Evolutionary conservation across 2,113 vertebrate genomes (phyloP), one percentile per base, ranked within the genome.

Genomic region (Amia ocellicauda): DNA sequence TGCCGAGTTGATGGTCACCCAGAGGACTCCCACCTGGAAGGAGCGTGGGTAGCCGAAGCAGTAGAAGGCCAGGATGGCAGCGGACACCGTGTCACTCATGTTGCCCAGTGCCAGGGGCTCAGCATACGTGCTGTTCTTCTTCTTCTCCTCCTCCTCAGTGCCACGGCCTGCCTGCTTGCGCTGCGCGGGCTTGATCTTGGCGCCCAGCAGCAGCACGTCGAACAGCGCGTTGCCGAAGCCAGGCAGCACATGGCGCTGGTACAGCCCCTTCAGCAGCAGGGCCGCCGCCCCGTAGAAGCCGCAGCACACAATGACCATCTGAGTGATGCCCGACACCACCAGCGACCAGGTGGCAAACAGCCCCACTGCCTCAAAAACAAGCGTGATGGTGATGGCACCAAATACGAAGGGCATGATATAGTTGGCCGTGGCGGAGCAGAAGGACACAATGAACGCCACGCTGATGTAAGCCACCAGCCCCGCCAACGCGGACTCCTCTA

Each of bases 381-480:
- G 67, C 31, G 63, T 64, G 3, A 49, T 16, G 1, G 67, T 69
- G 45, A 69, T 69, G 45, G 67, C 41, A 2, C 67, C 67, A 13
- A 69, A 69, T 45, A 69, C 67, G 29, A 64, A 36, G 1, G 67
- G 67, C 67, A 69, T 69, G 45, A 69, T 23, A 47, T 69, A 69
- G 62, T 64, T 69, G 62, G 67, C 61, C 3, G 67, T 69, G 56
- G 67, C 62, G 2, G 67, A 69, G 62, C 67, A 69, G 67, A 69
- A 69, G 57, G 67, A 52, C n/a, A 69, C 61, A 1, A 69, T 59
- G 36, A 64, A 63, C 24, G 67, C 61, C 24, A 69, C 62, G 13
- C 62, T 51, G 31, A 64, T 69, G 36, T 69, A 69, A 47, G 67
- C 61, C 45, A 69, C 55, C 55, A 69, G 53, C 47, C 67, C 63